A percentile compares a stretch with the other conserved stretches of the same genome.
These are phyloP conservation scores for Agapornis roseicollis DNA, from an alignment of 2,113 vertebrate species.

Conservation along the genomic window DNA sequence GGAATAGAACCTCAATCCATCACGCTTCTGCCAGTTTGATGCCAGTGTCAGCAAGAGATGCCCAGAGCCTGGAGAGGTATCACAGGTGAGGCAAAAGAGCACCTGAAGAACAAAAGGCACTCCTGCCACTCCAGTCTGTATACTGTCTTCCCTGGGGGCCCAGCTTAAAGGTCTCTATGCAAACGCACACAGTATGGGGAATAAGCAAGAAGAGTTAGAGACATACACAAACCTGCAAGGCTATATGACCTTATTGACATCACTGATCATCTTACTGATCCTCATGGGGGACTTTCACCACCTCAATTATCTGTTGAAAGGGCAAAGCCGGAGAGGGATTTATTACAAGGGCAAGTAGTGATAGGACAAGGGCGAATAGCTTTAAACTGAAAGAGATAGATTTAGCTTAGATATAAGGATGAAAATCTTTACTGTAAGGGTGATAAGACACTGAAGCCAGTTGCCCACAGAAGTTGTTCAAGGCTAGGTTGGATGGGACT, in stretches of 20 bases:
- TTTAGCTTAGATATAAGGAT: neutral
- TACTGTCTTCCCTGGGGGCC: neutral
- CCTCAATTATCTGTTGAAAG: neutral
- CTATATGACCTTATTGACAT: neutral
- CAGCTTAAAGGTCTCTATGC: neutral
- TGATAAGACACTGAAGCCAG: neutral
- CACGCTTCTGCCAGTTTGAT: neutral
- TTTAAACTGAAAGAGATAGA: neutral
- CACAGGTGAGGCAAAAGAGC: neutral
- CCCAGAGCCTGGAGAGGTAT: neutral
- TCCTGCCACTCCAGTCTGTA: neutral
- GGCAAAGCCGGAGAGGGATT: neutral
- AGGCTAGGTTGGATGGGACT: neutral
- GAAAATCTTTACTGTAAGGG: neutral
- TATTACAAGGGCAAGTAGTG: neutral
- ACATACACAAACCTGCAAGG: neutral
- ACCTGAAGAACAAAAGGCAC: neutral
- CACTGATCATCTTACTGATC: neutral
- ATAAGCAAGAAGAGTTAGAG: neutral
- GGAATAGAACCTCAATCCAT: neutral
- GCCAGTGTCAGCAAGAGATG: neutral
- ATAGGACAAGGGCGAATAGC: neutral
- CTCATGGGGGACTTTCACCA: neutral
- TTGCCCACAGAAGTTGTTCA: neutral
- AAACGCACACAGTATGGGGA: neutral